Percentiles rank a stretch among this genome's conserved stretches.
Evolutionary conservation across 2,888 invertebrate genomes (phyloP).

Genomic region (Drosophila koepferae): DNA sequence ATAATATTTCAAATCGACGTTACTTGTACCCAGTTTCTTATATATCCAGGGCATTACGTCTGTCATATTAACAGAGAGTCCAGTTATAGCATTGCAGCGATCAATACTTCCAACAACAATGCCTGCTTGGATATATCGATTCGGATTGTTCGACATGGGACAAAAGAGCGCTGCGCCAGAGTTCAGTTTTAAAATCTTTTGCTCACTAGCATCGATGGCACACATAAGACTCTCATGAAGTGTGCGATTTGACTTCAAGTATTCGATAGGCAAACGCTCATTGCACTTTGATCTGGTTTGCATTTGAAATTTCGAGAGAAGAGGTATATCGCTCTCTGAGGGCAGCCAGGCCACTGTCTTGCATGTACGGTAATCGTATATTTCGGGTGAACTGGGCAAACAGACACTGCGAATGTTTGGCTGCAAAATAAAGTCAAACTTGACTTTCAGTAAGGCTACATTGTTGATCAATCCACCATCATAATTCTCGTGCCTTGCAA

Average conservation of each 20-base stretch:
- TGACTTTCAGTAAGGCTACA: slow-evolving; percentile 17
- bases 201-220: neutral
- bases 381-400: slow-evolving; percentile 14
- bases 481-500: slow-evolving; percentile 7
- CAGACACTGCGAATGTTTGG: slow-evolving; percentile 37
- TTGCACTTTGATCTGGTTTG: slow-evolving; percentile 4
- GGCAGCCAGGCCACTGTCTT: slow-evolving; percentile 22
- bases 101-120: slow-evolving; percentile 5
- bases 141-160: slow-evolving; percentile 5
- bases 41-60: slow-evolving; percentile 44
- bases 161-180: slow-evolving; percentile 36
- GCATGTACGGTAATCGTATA: slow-evolving; percentile 20
- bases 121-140: slow-evolving; percentile 35
- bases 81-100: neutral
- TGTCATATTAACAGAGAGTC: slow-evolving; percentile 32
- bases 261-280: neutral
- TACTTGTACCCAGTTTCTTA: slow-evolving; percentile 15
- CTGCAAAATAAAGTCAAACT: neutral
- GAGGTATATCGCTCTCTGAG: accelerated
- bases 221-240: slow-evolving; percentile 14
- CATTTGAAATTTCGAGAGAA: neutral
- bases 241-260: neutral
- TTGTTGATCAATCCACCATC: neutral
- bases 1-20: slow-evolving; percentile 19
- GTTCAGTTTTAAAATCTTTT: neutral